Base-by-base conservation (phyloP, 2,888 invertebrate genomes). In the Caenorhabditis sp. region DNA sequence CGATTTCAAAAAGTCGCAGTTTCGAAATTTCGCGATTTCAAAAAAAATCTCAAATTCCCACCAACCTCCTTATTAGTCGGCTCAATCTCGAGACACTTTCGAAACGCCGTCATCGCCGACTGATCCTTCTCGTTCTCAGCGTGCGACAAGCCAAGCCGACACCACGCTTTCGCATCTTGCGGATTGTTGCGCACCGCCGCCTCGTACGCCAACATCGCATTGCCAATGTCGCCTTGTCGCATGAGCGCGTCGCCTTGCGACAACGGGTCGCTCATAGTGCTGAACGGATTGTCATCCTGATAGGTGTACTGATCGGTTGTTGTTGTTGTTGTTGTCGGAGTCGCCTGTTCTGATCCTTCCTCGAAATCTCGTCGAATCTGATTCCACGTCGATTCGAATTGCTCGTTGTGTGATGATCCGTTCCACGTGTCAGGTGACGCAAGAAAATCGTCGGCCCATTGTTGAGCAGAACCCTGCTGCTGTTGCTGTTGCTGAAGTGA, bases 81-180 rank as follows among this genome's bases (percentile, higher is more conserved):
- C 21, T 84, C 79, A 59, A 87, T 76, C 37, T 83, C 71, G n/a
- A 87, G 64, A 58, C 83, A 89, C 88, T 92, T 93, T 87, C 93
- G 93, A 36, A 97, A 90, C 0, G 97, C 97, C 57, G 93, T 92
- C 84, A 99, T 97, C 12, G 95, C 95, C 81, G 92, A 91, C 2
- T 94, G 93, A 89, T 99, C 97, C 89, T 92, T 95, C 90, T 99
- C 99, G 90, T 99, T 99, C 90, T 97, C 95, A 50, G 97, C 95
- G 89, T 97, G 96, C 36, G 95, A 93, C 62, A 93, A 64, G n/a
- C 87, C 87, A 58, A 96, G 90, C 43, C 93, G 90, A 75, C 93
- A 92, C 96, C 96, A 96, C 0, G 93, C 87, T 74, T 76, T 59
- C 5, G 85, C 82, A 69, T 87, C 82, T 10, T 74, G 67, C 0